A percentile compares a stretch with the other conserved stretches of the same genome.
phyloP scores from a whole-genome alignment of 1,140 invertebrate genomes.

The Drosophila saltans region DNA sequence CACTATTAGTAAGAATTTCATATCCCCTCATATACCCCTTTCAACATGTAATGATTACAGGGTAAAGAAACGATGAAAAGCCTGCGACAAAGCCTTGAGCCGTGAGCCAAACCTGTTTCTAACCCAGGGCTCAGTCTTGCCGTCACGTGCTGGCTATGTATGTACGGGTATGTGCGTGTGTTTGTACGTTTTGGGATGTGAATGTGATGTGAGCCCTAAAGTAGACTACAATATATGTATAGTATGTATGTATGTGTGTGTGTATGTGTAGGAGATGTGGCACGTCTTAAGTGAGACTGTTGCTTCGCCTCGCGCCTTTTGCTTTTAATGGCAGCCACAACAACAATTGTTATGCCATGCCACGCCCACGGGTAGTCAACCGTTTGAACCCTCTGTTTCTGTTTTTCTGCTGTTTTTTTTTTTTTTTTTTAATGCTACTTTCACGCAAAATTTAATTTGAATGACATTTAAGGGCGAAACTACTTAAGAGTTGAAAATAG shows the following conservation, averaged over 20 bases:
- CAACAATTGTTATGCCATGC: conserved; percentile 68
- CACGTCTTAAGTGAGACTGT: conserved; percentile 71
- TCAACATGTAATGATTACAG: not conserved
- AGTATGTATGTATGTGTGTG: not conserved
- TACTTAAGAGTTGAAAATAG: conserved; percentile 45
- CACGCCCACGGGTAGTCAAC: conserved; percentile 21
- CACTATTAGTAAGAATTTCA: too few relatives aligned
- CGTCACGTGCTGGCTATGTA: conserved; percentile 56
- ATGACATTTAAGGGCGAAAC: conserved; percentile 75
- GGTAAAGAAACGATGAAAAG: conserved; percentile 15
- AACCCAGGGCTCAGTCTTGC: conserved; percentile 35
- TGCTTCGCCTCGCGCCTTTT: conserved; percentile 72
- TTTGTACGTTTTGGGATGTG: conserved; percentile 4
- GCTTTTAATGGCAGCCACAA: conserved; percentile 70
- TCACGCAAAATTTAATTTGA: conserved; percentile 80
- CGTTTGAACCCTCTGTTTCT: not conserved
- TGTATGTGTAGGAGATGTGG: conserved; percentile 28
- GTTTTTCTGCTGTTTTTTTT: not conserved
- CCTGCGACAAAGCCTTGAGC: conserved; percentile 23
- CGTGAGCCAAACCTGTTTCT: conserved; percentile 40
- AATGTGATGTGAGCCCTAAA: conserved; percentile 25
- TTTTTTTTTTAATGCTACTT: conserved; percentile 77
- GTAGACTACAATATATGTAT: conserved; percentile 57
- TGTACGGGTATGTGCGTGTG: conserved; percentile 1
- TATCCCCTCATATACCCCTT: too few relatives aligned